Evolutionary conservation across 2,797 vertebrate genomes (phyloP), one percentile per base, ranked within the genome.

Genomic region (Betta splendens): DNA sequence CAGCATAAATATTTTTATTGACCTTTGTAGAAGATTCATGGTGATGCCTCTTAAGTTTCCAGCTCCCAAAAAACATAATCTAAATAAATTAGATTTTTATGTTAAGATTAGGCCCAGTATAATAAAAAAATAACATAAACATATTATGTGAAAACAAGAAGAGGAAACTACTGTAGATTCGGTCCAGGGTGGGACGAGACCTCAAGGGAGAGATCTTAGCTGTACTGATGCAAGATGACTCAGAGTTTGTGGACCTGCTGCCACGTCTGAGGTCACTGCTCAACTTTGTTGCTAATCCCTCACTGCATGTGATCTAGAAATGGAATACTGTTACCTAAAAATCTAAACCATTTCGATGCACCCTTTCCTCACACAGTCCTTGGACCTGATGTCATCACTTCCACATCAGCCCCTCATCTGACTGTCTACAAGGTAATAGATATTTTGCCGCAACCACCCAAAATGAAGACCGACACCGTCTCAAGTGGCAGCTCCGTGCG

Each of bases 391-490:
- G 18, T 48, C 59, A 7, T 51, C 61, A 7, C 53, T 20, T 21
- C 73, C 28, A 80, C 79, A 77, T 78, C 83, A 75, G 80, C 40
- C 69, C 64, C 79, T 43, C 70, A 0, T 51, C 56, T 28, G 0
- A 72, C 72, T 1, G 28, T 50, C 54, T 28, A 72, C 64, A 49
- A 65, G 58, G 26, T 17, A 7, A 72, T 83, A 75, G 77, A 77
- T 76, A 77, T 83, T 65, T 49, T 39, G 20, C 59, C 26, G 49
- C 74, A 68, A 13, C 60, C 53, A 9, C 60, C 74, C 35, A 56
- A 62, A 73, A 22, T 15, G 28, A 75, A 73, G 50, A 72, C 67
- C 16, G 64, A 60, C 18, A 71, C 60, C 45, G 46, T 42, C 35
- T 55, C 56, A 3, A 54, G 45, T 3, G 42, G 46, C 2, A 42